These are phyloP conservation scores for Aspidapion aeneum DNA, from an alignment of 2,888 invertebrate genomes.

Conservation along the genomic window DNA sequence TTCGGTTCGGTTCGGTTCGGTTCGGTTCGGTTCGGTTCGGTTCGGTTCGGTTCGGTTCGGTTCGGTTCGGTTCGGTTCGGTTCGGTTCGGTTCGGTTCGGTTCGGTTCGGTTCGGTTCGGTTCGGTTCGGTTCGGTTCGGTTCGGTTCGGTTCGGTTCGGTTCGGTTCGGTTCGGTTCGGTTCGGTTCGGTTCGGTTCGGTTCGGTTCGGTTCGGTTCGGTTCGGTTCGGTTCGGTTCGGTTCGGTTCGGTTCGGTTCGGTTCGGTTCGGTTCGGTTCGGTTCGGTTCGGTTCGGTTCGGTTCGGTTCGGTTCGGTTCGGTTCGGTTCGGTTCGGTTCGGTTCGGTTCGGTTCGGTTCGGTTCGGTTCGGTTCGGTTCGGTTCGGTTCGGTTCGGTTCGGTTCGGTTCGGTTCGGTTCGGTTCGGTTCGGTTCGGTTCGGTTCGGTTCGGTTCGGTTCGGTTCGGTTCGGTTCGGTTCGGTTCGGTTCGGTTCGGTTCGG, in stretches of 20 bases:
- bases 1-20: too few relatives aligned
- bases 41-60: too few relatives aligned
- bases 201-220: slow-evolving; percentile 20
- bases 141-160: slow-evolving; percentile 20
- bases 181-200: slow-evolving; percentile 19
- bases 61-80: too few relatives aligned
- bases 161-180: slow-evolving; percentile 18
- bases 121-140: slow-evolving; percentile 20
- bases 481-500: too few relatives aligned
- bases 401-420: too few relatives aligned
- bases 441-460: too few relatives aligned
- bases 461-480: too few relatives aligned
- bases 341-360: slow-evolving; percentile 17
- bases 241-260: not conserved
- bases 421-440: too few relatives aligned
- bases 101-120: slow-evolving; percentile 21
- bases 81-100: slow-evolving; percentile 23
- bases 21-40: too few relatives aligned
- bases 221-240: slow-evolving; percentile 16
- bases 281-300: not conserved
- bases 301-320: too few relatives aligned
- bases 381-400: slow-evolving; percentile 10
- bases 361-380: not conserved
- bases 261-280: not conserved
- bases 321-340: too few relatives aligned